These are phyloP conservation scores for Drosophila guanche DNA, from an alignment of 1,140 invertebrate species.

Conservation along the genomic window DNA sequence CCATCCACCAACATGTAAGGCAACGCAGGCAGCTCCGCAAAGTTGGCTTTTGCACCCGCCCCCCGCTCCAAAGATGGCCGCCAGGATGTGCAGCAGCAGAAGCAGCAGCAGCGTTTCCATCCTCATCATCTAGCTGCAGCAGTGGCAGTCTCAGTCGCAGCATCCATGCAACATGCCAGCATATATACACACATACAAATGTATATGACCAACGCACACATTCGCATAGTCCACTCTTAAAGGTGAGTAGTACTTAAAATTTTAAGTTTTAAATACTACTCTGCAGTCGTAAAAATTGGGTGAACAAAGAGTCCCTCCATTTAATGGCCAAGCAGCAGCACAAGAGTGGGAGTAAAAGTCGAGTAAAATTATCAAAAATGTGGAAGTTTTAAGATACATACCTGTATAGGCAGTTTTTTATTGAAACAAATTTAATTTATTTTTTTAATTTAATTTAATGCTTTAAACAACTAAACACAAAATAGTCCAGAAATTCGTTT, in stretches of 20 bases:
- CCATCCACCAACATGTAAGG: slow-evolving; percentile 56
- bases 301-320: slow-evolving; percentile 37
- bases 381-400: no score
- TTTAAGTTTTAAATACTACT: slow-evolving; percentile 55
- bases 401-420: no score
- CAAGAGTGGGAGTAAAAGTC: not conserved
- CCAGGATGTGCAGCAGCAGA: slow-evolving; percentile 61
- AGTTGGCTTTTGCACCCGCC: slow-evolving; percentile 42
- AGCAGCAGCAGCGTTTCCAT: slow-evolving; percentile 26
- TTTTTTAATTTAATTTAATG: no score
- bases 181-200: slow-evolving; percentile 30
- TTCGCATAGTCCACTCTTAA: slow-evolving; percentile 49
- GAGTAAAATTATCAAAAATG: not conserved
- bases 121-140: slow-evolving; percentile 55
- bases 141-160: slow-evolving; percentile 13
- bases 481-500: no score
- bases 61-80: slow-evolving; percentile 69
- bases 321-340: slow-evolving; percentile 4
- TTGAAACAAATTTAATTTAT: no score
- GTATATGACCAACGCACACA: slow-evolving; percentile 15
- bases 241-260: slow-evolving; percentile 71
- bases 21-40: slow-evolving; percentile 8
- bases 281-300: slow-evolving; percentile 62
- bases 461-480: no score
- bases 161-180: slow-evolving; percentile 22